Percentiles rank a stretch among this genome's conserved stretches.
phyloP scores from a whole-genome alignment of 2,888 invertebrate species.

The Lissocephala sabroskyi region DNA sequence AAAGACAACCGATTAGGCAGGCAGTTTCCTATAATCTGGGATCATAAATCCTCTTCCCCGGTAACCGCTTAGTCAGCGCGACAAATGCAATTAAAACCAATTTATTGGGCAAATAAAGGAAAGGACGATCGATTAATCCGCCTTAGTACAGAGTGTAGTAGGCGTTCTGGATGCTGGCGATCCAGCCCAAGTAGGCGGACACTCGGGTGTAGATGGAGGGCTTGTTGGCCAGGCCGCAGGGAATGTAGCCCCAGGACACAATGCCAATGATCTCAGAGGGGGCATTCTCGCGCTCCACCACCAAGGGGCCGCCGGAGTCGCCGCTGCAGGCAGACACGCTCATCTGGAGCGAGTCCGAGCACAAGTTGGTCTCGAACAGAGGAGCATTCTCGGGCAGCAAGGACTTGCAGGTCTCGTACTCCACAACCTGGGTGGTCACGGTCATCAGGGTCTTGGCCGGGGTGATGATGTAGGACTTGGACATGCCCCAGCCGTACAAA shows the following conservation, averaged over 20 bases:
- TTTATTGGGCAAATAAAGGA: no score
- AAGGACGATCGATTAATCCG: no score
- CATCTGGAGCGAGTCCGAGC: slow-evolving; percentile 71
- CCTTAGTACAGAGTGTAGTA: slow-evolving; percentile 49
- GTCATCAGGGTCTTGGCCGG: slow-evolving; percentile 60
- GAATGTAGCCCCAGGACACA: slow-evolving; percentile 74
- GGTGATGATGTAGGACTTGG: slow-evolving; percentile 37
- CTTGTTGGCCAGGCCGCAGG: slow-evolving; percentile 69
- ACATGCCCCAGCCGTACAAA: slow-evolving; percentile 73
- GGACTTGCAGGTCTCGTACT: slow-evolving; percentile 44
- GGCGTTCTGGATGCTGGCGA: slow-evolving; percentile 47
- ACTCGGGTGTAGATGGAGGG: slow-evolving; percentile 73
- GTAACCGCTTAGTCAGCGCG: no score
- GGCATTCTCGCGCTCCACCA: slow-evolving; percentile 38
- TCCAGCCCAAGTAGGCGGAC: slow-evolving; percentile 72
- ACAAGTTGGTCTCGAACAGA: slow-evolving; percentile 69
- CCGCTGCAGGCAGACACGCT: slow-evolving; percentile 73
- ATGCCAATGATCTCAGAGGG: slow-evolving; percentile 70
- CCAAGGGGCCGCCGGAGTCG: slow-evolving; percentile 70
- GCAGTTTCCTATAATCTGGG: no score
- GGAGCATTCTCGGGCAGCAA: slow-evolving; percentile 49
- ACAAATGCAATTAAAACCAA: no score
- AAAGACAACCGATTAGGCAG: no score
- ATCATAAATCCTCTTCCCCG: no score
- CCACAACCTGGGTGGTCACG: slow-evolving; percentile 55